Percentiles rank a stretch among this genome's conserved stretches.
Evolutionary conservation across 2,888 invertebrate genomes (phyloP).

Genomic region (Unio delphinus): DNA sequence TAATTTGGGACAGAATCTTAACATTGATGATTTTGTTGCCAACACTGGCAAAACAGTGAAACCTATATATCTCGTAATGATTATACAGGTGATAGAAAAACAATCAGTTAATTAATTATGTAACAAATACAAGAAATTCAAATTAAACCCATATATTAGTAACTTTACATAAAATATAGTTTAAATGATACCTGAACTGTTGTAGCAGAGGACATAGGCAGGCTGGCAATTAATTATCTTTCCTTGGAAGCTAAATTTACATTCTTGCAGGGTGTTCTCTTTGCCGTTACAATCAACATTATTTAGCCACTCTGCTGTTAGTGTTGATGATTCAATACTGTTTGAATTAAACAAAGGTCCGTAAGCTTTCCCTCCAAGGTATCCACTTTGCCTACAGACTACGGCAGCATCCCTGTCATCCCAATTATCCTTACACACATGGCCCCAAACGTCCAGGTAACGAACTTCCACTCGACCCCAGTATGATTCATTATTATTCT

Average conservation of each 20-base stretch:
- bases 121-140: not conserved
- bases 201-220: slow-evolving; percentile 51
- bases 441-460: slow-evolving; percentile 21
- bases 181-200: slow-evolving; percentile 27
- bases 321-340: slow-evolving; percentile 31
- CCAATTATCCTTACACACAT: slow-evolving; percentile 17
- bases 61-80: too few species aligned
- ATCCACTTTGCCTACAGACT: slow-evolving; percentile 40
- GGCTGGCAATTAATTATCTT: slow-evolving; percentile 25
- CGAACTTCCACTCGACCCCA: slow-evolving; percentile 29
- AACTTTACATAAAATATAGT: too few species aligned
- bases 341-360: slow-evolving; percentile 38
- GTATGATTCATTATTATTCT: not conserved
- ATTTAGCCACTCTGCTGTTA: slow-evolving; percentile 57
- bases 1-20: too few species aligned
- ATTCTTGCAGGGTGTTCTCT: slow-evolving; percentile 48
- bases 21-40: too few species aligned
- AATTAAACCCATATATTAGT: not conserved
- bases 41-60: too few species aligned
- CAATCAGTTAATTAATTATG: not conserved
- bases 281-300: slow-evolving; percentile 72
- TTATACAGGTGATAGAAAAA: too few species aligned
- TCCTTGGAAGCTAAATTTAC: slow-evolving; percentile 13
- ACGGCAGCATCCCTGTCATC: slow-evolving; percentile 29
- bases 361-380: slow-evolving; percentile 45